These are phyloP conservation scores for Scalopus aquaticus DNA, from an alignment of 2,113 vertebrate genomes.

Conservation along the genomic window DNA sequence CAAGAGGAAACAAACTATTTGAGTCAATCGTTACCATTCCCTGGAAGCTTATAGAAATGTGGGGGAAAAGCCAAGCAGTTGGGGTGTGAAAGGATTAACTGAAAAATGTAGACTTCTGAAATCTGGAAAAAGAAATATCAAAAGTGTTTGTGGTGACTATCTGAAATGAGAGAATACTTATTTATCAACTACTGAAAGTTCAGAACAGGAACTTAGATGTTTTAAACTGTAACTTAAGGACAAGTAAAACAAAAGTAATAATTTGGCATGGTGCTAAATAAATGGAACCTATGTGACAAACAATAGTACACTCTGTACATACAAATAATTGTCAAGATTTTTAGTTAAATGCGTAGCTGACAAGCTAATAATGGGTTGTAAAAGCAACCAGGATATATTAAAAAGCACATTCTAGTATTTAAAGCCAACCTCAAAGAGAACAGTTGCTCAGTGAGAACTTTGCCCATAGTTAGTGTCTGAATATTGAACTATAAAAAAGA, in stretches of 20 bases:
- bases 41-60: not conserved
- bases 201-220: not conserved
- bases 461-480: not conserved
- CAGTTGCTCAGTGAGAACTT: not conserved
- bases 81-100: not conserved
- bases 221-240: not conserved
- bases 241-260: not conserved
- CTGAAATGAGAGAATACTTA: not conserved
- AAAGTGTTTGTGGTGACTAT: not conserved
- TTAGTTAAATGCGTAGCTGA: not conserved
- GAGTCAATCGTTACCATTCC: not conserved
- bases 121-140: constrained; percentile 18
- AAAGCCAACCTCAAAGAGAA: not conserved
- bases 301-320: not conserved
- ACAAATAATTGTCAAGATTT: not conserved
- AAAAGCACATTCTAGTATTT: not conserved
- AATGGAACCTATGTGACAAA: not conserved
- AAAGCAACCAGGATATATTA: not conserved
- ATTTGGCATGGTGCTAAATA: not conserved
- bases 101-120: not conserved
- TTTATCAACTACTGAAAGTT: no score
- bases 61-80: constrained; percentile 23
- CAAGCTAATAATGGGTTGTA: not conserved
- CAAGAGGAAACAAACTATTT: not conserved
- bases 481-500: not conserved